A percentile compares a stretch with the other conserved stretches of the same genome.
Evolutionary conservation across 2,113 vertebrate species (phyloP).

Genomic region (Corvus cornix): DNA sequence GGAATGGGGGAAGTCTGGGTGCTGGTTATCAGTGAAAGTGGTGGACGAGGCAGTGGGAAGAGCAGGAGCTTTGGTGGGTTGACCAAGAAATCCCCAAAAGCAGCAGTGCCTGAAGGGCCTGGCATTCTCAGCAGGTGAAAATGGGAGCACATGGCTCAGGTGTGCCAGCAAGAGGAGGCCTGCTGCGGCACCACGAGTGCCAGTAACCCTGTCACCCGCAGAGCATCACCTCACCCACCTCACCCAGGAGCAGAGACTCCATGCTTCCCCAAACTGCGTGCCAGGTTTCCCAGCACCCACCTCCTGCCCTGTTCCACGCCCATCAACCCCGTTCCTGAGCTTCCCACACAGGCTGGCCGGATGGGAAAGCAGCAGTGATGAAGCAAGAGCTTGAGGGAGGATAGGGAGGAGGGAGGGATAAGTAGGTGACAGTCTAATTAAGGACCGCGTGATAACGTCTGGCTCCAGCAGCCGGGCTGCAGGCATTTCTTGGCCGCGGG

Average conservation of each 20-base stretch:
- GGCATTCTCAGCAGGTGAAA: not conserved
- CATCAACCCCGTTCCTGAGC: not conserved
- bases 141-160: rapidly evolving
- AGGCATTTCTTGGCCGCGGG: not conserved
- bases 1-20: not conserved
- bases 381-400: not conserved
- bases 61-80: not conserved
- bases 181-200: not conserved
- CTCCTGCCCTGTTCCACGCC: rapidly evolving
- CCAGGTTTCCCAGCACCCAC: not conserved
- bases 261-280: rapidly evolving
- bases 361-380: rapidly evolving
- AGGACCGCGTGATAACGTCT: not conserved
- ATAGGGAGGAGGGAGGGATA: not conserved
- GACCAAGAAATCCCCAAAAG: not conserved
- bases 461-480: not conserved
- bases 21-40: not conserved
- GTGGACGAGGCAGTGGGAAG: rapidly evolving
- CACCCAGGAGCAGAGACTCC: not conserved
- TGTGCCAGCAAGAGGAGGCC: not conserved
- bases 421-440: not conserved
- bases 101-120: rapidly evolving
- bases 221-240: not conserved
- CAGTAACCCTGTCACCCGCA: not conserved
- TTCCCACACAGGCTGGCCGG: rapidly evolving